Evolutionary conservation across 2,113 vertebrate species (phyloP).

Genomic region (Narcine bancroftii): DNA sequence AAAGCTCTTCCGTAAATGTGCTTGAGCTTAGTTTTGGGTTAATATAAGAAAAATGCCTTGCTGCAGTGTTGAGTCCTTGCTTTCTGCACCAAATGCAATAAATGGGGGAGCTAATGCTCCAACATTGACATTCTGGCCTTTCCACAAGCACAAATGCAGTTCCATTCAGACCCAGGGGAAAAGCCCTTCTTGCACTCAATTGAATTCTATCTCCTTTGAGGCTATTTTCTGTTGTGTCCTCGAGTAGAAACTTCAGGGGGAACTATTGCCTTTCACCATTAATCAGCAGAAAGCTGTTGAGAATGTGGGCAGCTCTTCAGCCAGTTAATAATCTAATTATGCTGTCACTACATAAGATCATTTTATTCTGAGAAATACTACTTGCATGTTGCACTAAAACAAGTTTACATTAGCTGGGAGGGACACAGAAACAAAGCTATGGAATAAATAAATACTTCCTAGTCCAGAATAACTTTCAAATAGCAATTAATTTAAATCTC

Average conservation of each 20-base stretch:
- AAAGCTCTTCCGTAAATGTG: background rate
- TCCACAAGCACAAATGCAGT: background rate
- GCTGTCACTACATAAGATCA: background rate
- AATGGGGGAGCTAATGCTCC: background rate
- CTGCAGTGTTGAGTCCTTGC: background rate
- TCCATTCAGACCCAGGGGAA: background rate
- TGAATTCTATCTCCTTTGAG: background rate
- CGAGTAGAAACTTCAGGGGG: background rate
- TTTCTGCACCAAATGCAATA: background rate
- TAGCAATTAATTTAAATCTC: background rate
- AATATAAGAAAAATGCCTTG: background rate
- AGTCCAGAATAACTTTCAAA: background rate
- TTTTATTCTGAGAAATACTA: background rate
- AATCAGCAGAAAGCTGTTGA: background rate
- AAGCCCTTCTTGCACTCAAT: background rate
- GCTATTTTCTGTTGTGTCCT: background rate
- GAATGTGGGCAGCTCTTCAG: background rate
- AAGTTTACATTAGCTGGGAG: background rate
- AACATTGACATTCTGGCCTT: background rate
- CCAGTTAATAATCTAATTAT: background rate
- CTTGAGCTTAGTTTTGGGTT: background rate
- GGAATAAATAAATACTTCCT: background rate
- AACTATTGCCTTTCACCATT: conserved; percentile 1
- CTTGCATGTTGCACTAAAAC: background rate
- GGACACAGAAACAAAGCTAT: background rate